These are phyloP conservation scores for Aleiodes leptofemur DNA, from an alignment of 2,888 invertebrate species.

Conservation along the genomic window DNA sequence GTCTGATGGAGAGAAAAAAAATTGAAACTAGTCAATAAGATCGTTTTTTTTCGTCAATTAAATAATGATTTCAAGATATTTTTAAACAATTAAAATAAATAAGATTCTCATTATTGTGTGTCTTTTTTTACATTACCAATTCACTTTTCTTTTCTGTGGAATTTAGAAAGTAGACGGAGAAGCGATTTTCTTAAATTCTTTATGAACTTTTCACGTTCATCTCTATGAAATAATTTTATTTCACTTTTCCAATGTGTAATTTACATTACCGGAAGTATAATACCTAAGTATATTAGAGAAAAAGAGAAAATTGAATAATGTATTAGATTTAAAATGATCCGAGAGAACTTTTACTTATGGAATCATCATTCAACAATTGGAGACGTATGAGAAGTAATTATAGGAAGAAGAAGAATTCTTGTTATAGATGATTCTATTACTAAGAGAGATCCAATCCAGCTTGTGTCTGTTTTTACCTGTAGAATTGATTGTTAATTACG, in stretches of 20 bases:
- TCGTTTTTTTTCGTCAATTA: slow-evolving; percentile 18
- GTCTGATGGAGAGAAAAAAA: slow-evolving; percentile 24
- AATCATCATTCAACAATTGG: slow-evolving; percentile 55
- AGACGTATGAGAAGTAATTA: slow-evolving; percentile 57
- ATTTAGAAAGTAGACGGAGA: background rate
- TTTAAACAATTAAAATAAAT: background rate
- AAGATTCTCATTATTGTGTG: background rate
- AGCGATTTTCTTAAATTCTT: background rate
- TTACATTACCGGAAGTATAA: slow-evolving; percentile 2
- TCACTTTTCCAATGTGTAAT: background rate
- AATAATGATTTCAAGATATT: background rate
- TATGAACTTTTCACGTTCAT: background rate
- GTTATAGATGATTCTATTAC: slow-evolving; percentile 58
- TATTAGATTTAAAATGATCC: background rate
- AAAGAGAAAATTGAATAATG: slow-evolving; percentile 35
- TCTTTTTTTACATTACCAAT: too few species aligned
- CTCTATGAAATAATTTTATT: background rate
- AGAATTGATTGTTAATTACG: slow-evolving; percentile 4
- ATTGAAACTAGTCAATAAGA: background rate
- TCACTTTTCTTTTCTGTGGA: background rate
- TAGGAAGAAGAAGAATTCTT: background rate
- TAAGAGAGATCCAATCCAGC: slow-evolving; percentile 65
- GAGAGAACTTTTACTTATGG: background rate
- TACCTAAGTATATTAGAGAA: background rate
- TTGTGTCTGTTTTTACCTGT: slow-evolving; percentile 55